These are phyloP conservation scores for Onthophagus taurus DNA, from an alignment of 1,140 invertebrate species.

Conservation along the genomic window DNA sequence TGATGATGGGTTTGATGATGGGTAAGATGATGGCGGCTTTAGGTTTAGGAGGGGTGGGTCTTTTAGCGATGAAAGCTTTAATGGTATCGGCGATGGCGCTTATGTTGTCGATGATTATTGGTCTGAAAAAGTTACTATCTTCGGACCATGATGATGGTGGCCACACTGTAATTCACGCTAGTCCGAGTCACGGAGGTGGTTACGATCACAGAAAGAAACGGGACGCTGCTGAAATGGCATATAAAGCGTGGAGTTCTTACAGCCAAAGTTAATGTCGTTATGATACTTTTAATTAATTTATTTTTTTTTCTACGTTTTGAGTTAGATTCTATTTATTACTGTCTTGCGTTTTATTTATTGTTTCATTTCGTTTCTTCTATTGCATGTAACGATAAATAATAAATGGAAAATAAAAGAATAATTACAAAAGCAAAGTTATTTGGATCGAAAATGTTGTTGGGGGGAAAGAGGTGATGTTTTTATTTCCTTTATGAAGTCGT, in stretches of 20 bases:
- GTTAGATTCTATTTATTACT: not conserved
- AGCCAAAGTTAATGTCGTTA: conserved; percentile 21
- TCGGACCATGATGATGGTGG: conserved; percentile 49
- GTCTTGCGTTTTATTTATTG: no score
- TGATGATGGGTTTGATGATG: conserved; percentile 62
- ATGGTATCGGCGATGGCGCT: conserved; percentile 59
- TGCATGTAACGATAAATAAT: no score
- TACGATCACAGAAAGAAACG: conserved; percentile 48
- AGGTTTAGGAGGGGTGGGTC: conserved; percentile 58
- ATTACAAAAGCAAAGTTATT: no score
- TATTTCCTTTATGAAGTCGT: no score
- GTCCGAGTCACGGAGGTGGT: conserved; percentile 43
- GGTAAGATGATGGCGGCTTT: conserved; percentile 61
- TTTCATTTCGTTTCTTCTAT: no score
- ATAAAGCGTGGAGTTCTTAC: conserved; percentile 45
- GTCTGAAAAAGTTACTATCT: conserved; percentile 57
- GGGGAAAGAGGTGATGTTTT: no score
- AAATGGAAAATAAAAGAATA: no score
- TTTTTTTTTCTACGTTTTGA: conserved; percentile 14
- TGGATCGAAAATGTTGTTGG: no score
- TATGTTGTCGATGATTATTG: conserved; percentile 60
- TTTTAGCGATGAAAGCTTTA: conserved; percentile 61
- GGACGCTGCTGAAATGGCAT: conserved; percentile 42
- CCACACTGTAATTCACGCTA: conserved; percentile 57
- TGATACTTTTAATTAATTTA: conserved; percentile 21